Base-by-base conservation (phyloP, 2,113 vertebrate species). In the Fregetta grallaria region DNA sequence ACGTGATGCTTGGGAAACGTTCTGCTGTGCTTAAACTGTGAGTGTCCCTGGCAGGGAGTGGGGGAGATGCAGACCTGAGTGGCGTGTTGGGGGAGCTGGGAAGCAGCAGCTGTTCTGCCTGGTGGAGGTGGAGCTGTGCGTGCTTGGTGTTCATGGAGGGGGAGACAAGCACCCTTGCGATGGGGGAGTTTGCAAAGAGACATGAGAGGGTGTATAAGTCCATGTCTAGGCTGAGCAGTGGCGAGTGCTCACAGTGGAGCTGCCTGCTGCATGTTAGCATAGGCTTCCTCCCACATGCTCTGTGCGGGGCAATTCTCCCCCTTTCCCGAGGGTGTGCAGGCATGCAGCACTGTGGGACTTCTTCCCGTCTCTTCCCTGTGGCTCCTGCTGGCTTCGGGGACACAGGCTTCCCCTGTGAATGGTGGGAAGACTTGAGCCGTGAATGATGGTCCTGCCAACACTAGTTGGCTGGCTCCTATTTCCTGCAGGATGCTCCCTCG, bases 1-100 rank as follows among this genome's bases (percentile, higher is more conserved):
- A 99, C 42, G 98, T 99, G 98, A 99, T 99, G 99, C 98, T 99
- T 81, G 99, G 99, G 47, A 99, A 99, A 56, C 98, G 99, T 21
- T 99, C 99, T 0, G 99, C 99, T 2, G 99, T 99, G 72, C 99
- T 99, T 36, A 99, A 99, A 95, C 98, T 99, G 99, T 99, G 97
- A 99, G 99, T 98, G 84, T 49, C 58, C 32, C 0, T 87, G 34
- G 83, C 8, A 19, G 42, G 52, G 73, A 50, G 21, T 2, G 0
- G 10, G 85, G 58, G 38, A 58, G 45, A 17, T 2, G 11, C n/a
- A 66, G 78, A 55, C n/a, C 40, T 1, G 23, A 82, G 77, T 68
- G 74, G 21, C 7, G 7, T 17, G 49, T 0, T 67, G 71, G 15
- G 56, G 75, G 40, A 77, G 27, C 26, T 0, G 14, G 67, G 71